A percentile compares a stretch with the other conserved stretches of the same genome.
These are phyloP conservation scores for Sphenodon punctatus DNA, from an alignment of 2,797 vertebrate genomes.

Conservation along the genomic window DNA sequence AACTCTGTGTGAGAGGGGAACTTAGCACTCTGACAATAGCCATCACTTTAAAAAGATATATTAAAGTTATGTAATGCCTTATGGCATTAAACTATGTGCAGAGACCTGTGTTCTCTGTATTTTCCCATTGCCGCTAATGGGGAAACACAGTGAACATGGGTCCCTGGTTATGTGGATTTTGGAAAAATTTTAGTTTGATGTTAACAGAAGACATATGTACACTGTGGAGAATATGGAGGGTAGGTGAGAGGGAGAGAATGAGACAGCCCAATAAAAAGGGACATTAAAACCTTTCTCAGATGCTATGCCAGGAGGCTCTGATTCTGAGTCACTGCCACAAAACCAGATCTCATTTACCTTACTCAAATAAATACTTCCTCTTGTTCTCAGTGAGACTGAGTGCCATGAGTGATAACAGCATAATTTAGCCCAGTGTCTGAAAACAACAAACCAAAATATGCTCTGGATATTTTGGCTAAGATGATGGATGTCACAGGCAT, in stretches of 20 bases:
- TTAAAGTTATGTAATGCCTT: neutral
- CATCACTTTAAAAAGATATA: neutral
- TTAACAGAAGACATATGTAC: neutral
- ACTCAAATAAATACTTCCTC: neutral
- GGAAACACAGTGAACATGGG: too few species aligned
- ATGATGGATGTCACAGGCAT: too few species aligned
- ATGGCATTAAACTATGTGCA: neutral
- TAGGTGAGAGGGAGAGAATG: neutral
- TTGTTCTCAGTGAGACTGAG: neutral
- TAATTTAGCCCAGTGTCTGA: neutral
- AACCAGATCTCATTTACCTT: neutral
- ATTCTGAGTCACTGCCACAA: neutral
- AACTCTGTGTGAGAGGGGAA: neutral
- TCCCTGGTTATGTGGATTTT: neutral
- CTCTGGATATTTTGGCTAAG: neutral
- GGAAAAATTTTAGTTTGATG: neutral
- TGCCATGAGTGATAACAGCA: neutral
- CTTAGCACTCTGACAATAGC: neutral
- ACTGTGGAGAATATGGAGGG: neutral
- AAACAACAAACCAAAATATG: neutral
- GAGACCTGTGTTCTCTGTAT: too few species aligned
- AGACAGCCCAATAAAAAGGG: neutral
- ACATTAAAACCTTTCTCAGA: neutral
- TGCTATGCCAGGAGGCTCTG: neutral
- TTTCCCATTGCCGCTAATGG: too few species aligned